Evolutionary conservation across 2,113 vertebrate species (phyloP).

Genomic region (Saguinus imperator): DNA sequence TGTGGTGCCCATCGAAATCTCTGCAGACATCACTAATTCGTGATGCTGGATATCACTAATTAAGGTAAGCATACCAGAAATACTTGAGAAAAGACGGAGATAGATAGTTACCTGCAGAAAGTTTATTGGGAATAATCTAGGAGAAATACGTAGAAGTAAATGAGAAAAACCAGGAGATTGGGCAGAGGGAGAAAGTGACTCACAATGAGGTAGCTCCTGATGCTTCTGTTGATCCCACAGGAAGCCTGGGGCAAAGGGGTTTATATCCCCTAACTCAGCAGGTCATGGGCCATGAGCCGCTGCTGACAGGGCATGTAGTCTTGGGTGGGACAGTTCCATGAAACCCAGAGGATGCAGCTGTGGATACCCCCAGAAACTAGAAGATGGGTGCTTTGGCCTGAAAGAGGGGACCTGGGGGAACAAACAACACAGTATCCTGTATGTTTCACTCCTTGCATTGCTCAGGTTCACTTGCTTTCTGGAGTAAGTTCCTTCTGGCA

Average conservation of each 20-base stretch:
- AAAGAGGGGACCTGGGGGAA: neutral
- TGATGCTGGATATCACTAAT: neutral
- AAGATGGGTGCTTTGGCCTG: neutral
- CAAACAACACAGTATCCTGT: neutral
- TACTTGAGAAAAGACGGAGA: neutral
- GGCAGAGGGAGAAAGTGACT: neutral
- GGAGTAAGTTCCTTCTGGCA: neutral
- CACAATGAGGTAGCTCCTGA: neutral
- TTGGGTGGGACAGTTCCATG: neutral
- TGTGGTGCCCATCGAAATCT: neutral
- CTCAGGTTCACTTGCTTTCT: neutral
- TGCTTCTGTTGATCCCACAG: neutral
- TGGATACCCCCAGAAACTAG: neutral
- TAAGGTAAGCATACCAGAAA: neutral
- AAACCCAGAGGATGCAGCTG: neutral
- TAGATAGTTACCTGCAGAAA: neutral
- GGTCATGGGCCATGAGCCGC: neutral
- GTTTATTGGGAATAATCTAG: neutral
- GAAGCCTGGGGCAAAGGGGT: neutral
- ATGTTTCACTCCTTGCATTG: neutral
- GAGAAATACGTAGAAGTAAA: neutral
- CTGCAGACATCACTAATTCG: neutral
- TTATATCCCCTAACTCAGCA: neutral
- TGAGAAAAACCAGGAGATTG: neutral
- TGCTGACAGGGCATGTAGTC: neutral